Conservation (phyloP, 2,888 invertebrate species). For the Athrips mouffetella region DNA sequence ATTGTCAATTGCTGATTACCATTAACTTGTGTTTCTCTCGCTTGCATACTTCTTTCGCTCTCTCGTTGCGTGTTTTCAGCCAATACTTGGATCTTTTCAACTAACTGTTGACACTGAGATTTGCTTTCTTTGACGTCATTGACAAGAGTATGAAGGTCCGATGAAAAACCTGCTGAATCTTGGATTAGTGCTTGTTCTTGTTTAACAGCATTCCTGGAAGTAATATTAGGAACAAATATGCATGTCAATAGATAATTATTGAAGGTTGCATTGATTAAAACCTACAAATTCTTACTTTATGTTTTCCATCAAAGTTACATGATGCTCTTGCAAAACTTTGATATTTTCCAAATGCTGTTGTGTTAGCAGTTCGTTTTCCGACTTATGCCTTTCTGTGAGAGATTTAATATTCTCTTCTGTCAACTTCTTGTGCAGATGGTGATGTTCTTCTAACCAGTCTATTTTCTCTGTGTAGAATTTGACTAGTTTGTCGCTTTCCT, state of each 20-base stretch:
- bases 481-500: constrained; percentile 73
- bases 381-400: constrained; percentile 65
- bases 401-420: constrained; percentile 70
- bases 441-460: constrained; percentile 72
- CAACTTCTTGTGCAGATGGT: constrained; percentile 67
- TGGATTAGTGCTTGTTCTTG: constrained; percentile 71
- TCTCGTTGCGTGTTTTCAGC: constrained; percentile 61
- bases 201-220: constrained; percentile 68
- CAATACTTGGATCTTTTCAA: constrained; percentile 66
- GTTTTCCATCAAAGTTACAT: constrained; percentile 76
- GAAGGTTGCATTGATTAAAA: no score
- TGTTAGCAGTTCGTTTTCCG: constrained; percentile 59
- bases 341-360: constrained; percentile 70
- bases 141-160: constrained; percentile 69
- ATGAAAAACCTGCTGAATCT: constrained; percentile 69
- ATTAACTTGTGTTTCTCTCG: constrained; percentile 76
- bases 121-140: constrained; percentile 69
- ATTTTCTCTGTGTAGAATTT: constrained; percentile 74
- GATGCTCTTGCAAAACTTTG: constrained; percentile 66
- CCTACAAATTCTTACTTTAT: constrained; percentile 57
- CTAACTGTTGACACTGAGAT: constrained; percentile 59
- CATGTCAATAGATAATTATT: no score
- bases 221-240: no score
- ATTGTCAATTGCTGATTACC: constrained; percentile 41
- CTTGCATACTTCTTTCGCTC: constrained; percentile 67